Conservation (phyloP, 2,888 invertebrate species). For the Bimastos eiseni region DNA sequence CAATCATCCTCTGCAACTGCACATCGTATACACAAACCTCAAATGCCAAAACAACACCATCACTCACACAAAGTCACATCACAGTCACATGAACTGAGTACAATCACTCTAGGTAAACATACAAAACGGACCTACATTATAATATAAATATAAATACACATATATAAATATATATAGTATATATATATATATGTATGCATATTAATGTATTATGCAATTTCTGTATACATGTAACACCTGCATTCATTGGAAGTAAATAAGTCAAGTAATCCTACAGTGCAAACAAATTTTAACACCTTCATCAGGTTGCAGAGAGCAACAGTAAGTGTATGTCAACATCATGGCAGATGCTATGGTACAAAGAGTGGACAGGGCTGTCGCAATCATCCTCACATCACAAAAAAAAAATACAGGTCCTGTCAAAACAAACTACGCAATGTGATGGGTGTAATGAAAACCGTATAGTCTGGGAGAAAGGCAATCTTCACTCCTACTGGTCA, state of each 20-base stretch:
- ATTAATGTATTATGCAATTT: no score
- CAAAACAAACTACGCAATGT: no score
- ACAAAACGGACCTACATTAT: no score
- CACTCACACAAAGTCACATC: no score
- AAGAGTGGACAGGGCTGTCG: background rate
- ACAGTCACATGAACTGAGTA: background rate
- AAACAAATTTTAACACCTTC: background rate
- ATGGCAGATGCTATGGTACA: background rate
- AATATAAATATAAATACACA: no score
- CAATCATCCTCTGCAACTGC: background rate
- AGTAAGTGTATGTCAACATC: background rate
- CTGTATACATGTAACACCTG: no score
- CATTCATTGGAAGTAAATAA: background rate
- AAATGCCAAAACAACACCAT: background rate
- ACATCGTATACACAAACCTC: background rate
- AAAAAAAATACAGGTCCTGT: background rate
- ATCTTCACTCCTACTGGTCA: no score
- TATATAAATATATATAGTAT: no score
- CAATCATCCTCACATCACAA: background rate
- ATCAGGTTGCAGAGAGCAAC: background rate
- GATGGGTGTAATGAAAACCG: no score
- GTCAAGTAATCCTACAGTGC: background rate
- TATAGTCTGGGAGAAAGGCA: no score
- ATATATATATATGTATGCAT: no score
- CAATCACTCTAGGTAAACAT: background rate